Evolutionary conservation across 2,797 vertebrate genomes (phyloP).

Genomic region (Spinibarbus caldwelli): DNA sequence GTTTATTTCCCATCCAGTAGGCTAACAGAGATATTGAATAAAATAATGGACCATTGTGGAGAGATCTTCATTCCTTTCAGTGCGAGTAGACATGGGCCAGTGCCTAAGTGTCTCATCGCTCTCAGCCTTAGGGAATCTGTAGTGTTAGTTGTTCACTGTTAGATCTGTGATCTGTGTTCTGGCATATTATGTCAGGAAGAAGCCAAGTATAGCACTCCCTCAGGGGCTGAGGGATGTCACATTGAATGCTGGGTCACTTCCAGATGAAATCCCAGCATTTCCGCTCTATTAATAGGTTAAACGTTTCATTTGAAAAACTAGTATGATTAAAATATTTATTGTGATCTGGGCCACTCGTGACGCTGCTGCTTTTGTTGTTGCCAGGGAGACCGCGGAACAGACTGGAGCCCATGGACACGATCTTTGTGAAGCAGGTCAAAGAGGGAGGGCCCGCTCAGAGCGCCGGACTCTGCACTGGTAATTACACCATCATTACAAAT

Average conservation of each 20-base stretch:
- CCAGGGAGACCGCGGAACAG: constrained; percentile 89
- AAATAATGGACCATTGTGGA: not conserved
- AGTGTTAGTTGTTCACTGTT: constrained; percentile 20
- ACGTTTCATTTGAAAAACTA: constrained; percentile 7
- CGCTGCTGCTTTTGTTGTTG: constrained; percentile 57
- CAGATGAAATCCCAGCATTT: not conserved
- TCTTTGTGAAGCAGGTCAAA: constrained; percentile 98
- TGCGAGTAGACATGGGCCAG: not conserved
- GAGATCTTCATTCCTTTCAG: not conserved
- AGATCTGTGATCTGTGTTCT: constrained; percentile 21
- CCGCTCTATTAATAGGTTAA: not conserved
- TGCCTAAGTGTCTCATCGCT: not conserved
- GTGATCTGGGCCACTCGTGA: constrained; percentile 27
- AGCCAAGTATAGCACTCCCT: not conserved
- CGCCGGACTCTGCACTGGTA: constrained; percentile 96
- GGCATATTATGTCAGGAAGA: constrained; percentile 22
- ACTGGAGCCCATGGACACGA: constrained; percentile 97
- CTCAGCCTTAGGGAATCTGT: constrained; percentile 21
- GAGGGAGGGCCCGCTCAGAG: constrained; percentile 92
- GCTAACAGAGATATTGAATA: not conserved
- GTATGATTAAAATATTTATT: constrained; percentile 10
- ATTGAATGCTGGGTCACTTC: constrained; percentile 12
- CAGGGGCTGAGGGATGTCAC: not conserved
- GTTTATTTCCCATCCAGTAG: not conserved
- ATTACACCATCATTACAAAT: constrained; percentile 11